phyloP scores from a whole-genome alignment of 2,113 vertebrate genomes.

The Xiphophorus hellerii region DNA sequence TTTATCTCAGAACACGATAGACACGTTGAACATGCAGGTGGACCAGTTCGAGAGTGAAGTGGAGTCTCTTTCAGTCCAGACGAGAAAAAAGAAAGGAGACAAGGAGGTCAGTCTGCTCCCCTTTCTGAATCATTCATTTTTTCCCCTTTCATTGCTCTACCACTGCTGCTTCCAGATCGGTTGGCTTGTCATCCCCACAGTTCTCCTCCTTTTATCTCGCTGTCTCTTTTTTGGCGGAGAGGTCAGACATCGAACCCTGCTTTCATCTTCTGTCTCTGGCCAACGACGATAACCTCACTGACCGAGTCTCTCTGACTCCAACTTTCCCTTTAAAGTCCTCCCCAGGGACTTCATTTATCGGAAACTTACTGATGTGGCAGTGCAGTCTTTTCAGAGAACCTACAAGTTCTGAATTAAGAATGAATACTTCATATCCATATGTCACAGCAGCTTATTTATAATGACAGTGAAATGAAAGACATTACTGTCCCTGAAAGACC shows the following conservation, averaged over 20 bases:
- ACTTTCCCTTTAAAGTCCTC: conserved; percentile 11
- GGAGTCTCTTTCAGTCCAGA: conserved; percentile 90
- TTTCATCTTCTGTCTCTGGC: conserved; percentile 24
- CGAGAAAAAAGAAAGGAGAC: conserved; percentile 91
- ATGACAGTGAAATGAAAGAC: not conserved
- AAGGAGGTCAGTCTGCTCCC: conserved; percentile 83
- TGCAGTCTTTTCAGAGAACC: not conserved
- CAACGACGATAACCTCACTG: conserved; percentile 19
- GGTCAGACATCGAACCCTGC: conserved; percentile 14
- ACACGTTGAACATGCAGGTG: conserved; percentile 94
- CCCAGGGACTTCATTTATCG: conserved; percentile 7
- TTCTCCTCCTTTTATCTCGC: conserved; percentile 27
- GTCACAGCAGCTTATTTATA: conserved; percentile 3
- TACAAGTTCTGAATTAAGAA: not conserved
- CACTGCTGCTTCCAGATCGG: conserved; percentile 5
- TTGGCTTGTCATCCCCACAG: not conserved
- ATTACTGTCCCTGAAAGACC: not conserved
- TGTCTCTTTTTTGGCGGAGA: conserved; percentile 1
- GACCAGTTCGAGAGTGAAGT: conserved; percentile 95
- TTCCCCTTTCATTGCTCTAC: not conserved
- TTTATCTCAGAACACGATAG: conserved; percentile 84
- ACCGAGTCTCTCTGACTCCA: conserved; percentile 6
- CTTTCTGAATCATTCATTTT: conserved; percentile 19
- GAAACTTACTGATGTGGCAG: not conserved
- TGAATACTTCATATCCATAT: not conserved